Conservation (phyloP, 2,888 invertebrate genomes). For the Nomada fabriciana region DNA sequence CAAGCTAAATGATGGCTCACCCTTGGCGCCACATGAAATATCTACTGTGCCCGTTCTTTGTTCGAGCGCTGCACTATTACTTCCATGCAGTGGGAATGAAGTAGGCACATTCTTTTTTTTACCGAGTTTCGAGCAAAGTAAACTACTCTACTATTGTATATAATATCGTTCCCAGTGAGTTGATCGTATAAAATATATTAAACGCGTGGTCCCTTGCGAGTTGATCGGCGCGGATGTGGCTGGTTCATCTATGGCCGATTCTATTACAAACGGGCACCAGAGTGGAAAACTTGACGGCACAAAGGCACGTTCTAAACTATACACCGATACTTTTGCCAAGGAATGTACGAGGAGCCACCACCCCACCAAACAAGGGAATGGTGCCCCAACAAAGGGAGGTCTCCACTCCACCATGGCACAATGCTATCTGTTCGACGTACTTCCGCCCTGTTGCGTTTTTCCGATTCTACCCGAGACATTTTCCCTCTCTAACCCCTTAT, state of each 20-base stretch:
- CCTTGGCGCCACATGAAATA: too few species aligned
- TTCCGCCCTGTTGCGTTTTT: slow-evolving; percentile 75
- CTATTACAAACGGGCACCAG: slow-evolving; percentile 10
- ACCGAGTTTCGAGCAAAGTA: too few species aligned
- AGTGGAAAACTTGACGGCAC: neutral
- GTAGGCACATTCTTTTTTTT: neutral
- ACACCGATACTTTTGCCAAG: slow-evolving; percentile 57
- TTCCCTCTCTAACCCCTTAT: slow-evolving; percentile 12
- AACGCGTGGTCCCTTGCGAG: slow-evolving; percentile 20
- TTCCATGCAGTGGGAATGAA: too few species aligned
- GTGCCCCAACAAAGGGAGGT: slow-evolving; percentile 66
- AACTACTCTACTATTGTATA: neutral
- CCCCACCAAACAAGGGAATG: slow-evolving; percentile 65
- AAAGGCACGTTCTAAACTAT: slow-evolving; percentile 42
- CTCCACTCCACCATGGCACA: slow-evolving; percentile 70
- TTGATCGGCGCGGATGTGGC: slow-evolving; percentile 20
- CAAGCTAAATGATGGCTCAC: neutral
- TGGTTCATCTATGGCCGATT: slow-evolving; percentile 45
- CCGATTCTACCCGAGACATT: slow-evolving; percentile 63
- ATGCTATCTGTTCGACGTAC: slow-evolving; percentile 72
- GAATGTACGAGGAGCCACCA: slow-evolving; percentile 54
- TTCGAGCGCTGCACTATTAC: too few species aligned
- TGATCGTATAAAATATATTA: slow-evolving; percentile 23
- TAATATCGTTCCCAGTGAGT: slow-evolving; percentile 26
- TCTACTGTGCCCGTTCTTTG: too few species aligned